Conservation (phyloP, 2,113 vertebrate genomes). For the Sialia sialis region DNA sequence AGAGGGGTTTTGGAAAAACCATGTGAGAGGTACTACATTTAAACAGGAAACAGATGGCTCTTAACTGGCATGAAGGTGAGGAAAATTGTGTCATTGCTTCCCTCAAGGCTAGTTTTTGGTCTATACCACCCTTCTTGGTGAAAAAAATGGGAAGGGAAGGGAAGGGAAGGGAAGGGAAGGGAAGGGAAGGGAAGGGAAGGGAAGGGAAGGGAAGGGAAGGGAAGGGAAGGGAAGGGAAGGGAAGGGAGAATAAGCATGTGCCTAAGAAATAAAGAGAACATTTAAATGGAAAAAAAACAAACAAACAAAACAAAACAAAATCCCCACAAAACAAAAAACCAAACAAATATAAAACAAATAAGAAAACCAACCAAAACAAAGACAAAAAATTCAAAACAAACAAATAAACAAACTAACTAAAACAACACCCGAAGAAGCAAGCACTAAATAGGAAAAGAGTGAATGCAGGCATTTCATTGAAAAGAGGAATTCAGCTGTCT, state of each 20-base stretch:
- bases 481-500: background rate
- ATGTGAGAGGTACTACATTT: background rate
- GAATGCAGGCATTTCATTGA: background rate
- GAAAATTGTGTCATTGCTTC: background rate
- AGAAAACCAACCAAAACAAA: background rate
- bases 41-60: background rate
- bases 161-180: background rate
- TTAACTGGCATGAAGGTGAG: no score
- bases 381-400: background rate
- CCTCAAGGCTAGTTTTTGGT: background rate
- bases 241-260: background rate
- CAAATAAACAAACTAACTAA: no score
- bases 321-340: background rate
- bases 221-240: background rate
- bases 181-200: background rate
- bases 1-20: background rate
- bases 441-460: background rate
- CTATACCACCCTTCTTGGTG: background rate
- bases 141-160: background rate
- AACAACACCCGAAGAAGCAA: background rate
- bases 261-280: background rate
- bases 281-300: background rate
- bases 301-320: background rate
- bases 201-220: no score
- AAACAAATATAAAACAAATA: background rate